Percentiles rank a stretch among this genome's conserved stretches.
These are phyloP conservation scores for Eurytoma californica DNA, from an alignment of 2,888 invertebrate species.

Conservation along the genomic window DNA sequence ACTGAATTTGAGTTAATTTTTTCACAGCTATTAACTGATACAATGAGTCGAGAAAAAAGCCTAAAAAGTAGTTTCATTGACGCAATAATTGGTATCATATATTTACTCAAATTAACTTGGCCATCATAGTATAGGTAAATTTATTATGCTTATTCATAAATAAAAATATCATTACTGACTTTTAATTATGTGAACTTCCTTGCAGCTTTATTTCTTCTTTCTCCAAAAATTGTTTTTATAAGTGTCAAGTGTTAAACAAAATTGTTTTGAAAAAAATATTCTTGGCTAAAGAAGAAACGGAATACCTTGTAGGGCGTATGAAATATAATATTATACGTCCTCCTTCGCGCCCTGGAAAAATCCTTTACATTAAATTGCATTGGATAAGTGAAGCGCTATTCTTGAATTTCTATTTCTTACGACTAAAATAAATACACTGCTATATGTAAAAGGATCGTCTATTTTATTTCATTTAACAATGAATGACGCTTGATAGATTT, in stretches of 20 bases:
- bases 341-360: too few species aligned
- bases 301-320: too few species aligned
- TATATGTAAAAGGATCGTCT: constrained; percentile 52
- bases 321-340: too few species aligned
- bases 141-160: constrained; percentile 90
- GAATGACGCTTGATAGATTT: constrained; percentile 52
- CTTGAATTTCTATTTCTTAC: neutral
- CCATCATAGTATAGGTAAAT: constrained; percentile 91
- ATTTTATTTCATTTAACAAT: constrained; percentile 52
- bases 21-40: constrained; percentile 40
- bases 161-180: too few species aligned
- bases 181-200: too few species aligned
- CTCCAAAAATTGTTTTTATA: too few species aligned
- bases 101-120: constrained; percentile 77
- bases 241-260: too few species aligned
- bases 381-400: too few species aligned
- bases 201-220: too few species aligned
- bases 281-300: too few species aligned
- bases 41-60: constrained; percentile 76
- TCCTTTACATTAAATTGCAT: too few species aligned
- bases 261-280: too few species aligned
- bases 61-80: constrained; percentile 63
- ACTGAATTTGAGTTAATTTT: constrained; percentile 50
- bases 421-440: constrained; percentile 6
- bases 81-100: neutral